Evolutionary conservation across 2,888 invertebrate genomes (phyloP).

Genomic region (Drosophila austrosaltans): DNA sequence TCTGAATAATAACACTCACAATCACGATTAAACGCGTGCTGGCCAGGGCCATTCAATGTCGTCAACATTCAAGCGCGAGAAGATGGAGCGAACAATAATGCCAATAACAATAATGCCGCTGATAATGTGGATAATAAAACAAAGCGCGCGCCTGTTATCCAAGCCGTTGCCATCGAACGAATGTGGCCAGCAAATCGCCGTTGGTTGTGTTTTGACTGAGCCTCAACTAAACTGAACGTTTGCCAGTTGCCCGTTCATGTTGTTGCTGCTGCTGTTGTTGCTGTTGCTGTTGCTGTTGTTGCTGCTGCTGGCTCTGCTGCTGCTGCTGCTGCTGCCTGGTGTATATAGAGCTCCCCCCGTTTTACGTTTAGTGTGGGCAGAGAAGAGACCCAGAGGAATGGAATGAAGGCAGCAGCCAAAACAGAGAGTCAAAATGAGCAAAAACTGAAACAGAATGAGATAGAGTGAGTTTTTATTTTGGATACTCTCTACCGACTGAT

Average conservation of each 20-base stretch:
- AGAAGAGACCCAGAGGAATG: constrained; percentile 31
- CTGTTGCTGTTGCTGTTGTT: background rate
- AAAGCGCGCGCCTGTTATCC: constrained; percentile 84
- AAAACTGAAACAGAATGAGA: constrained; percentile 60
- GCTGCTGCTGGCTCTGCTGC: background rate
- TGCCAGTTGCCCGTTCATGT: constrained; percentile 36
- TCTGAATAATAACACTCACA: constrained; percentile 19
- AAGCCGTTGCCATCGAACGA: constrained; percentile 84
- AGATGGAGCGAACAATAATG: constrained; percentile 51
- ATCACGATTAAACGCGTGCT: constrained; percentile 46
- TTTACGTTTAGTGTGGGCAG: constrained; percentile 18
- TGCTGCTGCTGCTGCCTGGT: too few relatives aligned
- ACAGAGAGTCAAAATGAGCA: constrained; percentile 67
- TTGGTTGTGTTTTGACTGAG: constrained; percentile 84
- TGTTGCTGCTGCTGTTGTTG: constrained; percentile 36
- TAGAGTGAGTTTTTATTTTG: constrained; percentile 1
- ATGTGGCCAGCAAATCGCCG: constrained; percentile 83
- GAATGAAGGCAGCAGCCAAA: constrained; percentile 64
- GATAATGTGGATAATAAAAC: constrained; percentile 83
- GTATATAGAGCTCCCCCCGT: constrained; percentile 51
- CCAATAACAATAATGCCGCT: constrained; percentile 82
- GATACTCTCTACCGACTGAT: constrained; percentile 46
- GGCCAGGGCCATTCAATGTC: constrained; percentile 24
- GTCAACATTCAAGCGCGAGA: background rate
- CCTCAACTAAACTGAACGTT: constrained; percentile 62